Evolutionary conservation across 2,113 vertebrate genomes (phyloP).

Genomic region (Tringa solitaria): DNA sequence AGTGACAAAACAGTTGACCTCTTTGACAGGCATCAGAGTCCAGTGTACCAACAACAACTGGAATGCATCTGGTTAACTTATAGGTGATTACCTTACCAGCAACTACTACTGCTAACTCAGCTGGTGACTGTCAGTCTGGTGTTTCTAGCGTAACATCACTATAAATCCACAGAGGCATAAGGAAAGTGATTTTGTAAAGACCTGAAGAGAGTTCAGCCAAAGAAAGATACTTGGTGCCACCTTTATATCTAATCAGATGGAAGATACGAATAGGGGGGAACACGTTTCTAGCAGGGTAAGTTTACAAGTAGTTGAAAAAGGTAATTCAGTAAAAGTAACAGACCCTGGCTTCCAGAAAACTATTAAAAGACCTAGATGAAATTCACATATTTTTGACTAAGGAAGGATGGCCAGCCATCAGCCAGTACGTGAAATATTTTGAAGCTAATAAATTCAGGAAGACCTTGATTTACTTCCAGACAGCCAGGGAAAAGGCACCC

Average conservation of each 20-base stretch:
- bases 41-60: rapidly evolving
- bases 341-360: background rate
- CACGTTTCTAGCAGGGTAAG: background rate
- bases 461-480: background rate
- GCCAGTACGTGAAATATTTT: background rate
- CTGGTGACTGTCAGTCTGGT: background rate
- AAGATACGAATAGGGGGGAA: background rate
- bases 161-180: background rate
- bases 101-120: background rate
- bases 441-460: background rate
- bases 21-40: background rate
- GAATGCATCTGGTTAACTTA: background rate
- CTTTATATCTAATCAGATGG: background rate
- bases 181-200: background rate
- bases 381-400: background rate
- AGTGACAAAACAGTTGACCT: background rate
- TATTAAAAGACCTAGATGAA: background rate
- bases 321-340: background rate
- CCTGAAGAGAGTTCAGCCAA: background rate
- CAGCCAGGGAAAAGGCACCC: background rate
- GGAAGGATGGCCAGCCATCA: background rate
- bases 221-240: background rate
- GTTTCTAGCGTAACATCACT: background rate
- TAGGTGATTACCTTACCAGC: background rate
- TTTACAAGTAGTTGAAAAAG: background rate